Evolutionary conservation across 2,797 vertebrate species (phyloP).

Genomic region (Oryzias dopingdopingensis): DNA sequence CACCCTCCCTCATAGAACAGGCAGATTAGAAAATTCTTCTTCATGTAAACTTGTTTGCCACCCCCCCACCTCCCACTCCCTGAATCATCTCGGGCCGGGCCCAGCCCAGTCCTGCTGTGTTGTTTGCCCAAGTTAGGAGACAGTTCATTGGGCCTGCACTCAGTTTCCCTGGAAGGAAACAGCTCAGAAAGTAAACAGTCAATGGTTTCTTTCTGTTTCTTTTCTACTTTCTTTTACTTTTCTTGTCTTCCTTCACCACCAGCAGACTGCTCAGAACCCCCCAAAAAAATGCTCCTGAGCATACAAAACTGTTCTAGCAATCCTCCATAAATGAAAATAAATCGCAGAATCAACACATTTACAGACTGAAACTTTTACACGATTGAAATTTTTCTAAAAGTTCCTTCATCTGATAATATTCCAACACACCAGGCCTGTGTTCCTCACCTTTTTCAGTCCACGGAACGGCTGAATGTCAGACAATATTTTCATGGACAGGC

Average conservation of each 20-base stretch:
- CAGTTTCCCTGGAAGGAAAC: constrained; percentile 57
- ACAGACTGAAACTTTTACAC: no score
- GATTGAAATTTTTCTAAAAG: no score
- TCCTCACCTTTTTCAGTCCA: no score
- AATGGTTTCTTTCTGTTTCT: constrained; percentile 23
- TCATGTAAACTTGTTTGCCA: constrained; percentile 62
- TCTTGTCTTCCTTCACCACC: constrained; percentile 1
- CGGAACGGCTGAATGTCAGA: no score
- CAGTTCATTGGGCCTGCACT: constrained; percentile 66
- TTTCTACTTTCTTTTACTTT: constrained; percentile 9
- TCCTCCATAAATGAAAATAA: no score
- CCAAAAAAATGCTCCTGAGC: no score
- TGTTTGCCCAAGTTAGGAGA: constrained; percentile 88
- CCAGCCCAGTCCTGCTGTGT: constrained; percentile 56
- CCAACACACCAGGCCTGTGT: no score
- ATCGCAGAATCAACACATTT: no score
- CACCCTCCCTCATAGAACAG: constrained; percentile 22
- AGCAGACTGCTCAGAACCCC: not conserved
- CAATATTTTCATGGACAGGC: no score
- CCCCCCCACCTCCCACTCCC: constrained; percentile 23
- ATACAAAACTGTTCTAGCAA: no score
- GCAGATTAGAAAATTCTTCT: constrained; percentile 72
- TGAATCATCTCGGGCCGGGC: constrained; percentile 38
- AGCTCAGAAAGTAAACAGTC: constrained; percentile 42
- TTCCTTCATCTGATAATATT: no score